Evolutionary conservation across 2,797 vertebrate species (phyloP).

Genomic region (Microctenopoma lineatum): DNA sequence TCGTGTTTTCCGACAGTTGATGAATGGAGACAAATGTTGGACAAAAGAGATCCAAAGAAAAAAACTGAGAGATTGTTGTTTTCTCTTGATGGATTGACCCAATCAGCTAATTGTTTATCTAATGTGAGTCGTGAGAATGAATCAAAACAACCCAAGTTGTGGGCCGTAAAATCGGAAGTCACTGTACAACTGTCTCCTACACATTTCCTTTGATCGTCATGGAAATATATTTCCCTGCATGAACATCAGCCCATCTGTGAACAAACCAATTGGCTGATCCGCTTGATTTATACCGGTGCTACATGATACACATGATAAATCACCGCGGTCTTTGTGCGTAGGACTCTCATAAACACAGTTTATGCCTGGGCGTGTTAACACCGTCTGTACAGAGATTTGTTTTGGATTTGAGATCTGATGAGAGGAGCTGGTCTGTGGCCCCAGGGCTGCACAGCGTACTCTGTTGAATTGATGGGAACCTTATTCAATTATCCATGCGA

Average conservation of each 20-base stretch:
- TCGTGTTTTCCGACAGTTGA: no score
- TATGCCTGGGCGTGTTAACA: slow-evolving; percentile 4
- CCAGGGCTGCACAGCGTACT: slow-evolving; percentile 14
- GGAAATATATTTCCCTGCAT: not conserved
- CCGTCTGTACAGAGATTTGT: slow-evolving; percentile 37
- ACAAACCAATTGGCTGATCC: not conserved
- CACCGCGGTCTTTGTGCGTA: not conserved
- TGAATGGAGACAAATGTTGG: no score
- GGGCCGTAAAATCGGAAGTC: not conserved
- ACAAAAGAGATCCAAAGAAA: no score
- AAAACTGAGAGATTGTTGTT: no score
- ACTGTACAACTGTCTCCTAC: not conserved
- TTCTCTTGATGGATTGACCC: no score
- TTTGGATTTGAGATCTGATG: slow-evolving; percentile 44
- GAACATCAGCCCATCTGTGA: not conserved
- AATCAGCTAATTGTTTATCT: no score
- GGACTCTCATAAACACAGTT: not conserved
- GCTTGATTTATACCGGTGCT: not conserved
- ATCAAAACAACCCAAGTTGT: not conserved
- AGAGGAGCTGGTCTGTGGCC: slow-evolving; percentile 31
- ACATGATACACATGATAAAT: slow-evolving; percentile 7
- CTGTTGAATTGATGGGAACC: slow-evolving; percentile 34
- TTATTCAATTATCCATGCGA: slow-evolving; percentile 8
- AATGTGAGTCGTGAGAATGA: no score
- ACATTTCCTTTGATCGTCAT: not conserved